These are phyloP conservation scores for Aulostomus chinensis DNA, from an alignment of 2,797 vertebrate genomes.

Conservation along the genomic window DNA sequence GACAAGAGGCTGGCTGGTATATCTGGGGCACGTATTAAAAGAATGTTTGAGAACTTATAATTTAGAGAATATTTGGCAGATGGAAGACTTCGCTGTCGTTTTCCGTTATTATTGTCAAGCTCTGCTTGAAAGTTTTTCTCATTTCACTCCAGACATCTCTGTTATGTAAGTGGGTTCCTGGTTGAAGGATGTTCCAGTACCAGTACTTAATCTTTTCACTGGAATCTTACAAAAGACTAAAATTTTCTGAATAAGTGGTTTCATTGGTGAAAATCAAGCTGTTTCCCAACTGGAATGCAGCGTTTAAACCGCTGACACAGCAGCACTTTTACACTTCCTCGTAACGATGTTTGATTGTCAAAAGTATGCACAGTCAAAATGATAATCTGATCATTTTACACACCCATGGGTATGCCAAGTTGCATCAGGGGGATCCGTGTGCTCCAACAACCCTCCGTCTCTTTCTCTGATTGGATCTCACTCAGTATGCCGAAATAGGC, in stretches of 20 bases:
- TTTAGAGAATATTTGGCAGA: slow-evolving; percentile 43
- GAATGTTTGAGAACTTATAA: slow-evolving; percentile 30
- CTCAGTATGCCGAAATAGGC: too few species aligned
- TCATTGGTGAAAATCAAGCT: too few species aligned
- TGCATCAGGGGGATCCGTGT: too few species aligned
- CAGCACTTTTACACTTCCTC: slow-evolving; percentile 29
- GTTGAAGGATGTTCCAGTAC: too few species aligned
- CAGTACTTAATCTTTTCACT: too few species aligned
- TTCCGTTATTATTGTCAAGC: slow-evolving; percentile 25
- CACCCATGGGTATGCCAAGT: too few species aligned
- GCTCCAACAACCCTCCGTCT: too few species aligned
- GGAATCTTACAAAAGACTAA: too few species aligned
- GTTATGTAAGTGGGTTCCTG: slow-evolving; percentile 31
- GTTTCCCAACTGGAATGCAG: slow-evolving; percentile 39
- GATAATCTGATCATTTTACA: too few species aligned
- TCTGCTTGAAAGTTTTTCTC: slow-evolving; percentile 15
- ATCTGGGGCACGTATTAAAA: slow-evolving; percentile 28
- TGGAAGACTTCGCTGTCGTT: slow-evolving; percentile 35
- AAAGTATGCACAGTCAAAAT: too few species aligned
- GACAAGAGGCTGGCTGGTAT: slow-evolving; percentile 21
- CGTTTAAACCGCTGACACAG: slow-evolving; percentile 49
- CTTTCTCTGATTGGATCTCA: too few species aligned
- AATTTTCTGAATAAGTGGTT: too few species aligned
- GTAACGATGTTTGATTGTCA: slow-evolving; percentile 16
- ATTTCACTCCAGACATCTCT: slow-evolving; percentile 9